Evolutionary conservation across 37 sponge, comb jelly and placozoan species (phyloP).

Genomic region (Geodia barretti): DNA sequence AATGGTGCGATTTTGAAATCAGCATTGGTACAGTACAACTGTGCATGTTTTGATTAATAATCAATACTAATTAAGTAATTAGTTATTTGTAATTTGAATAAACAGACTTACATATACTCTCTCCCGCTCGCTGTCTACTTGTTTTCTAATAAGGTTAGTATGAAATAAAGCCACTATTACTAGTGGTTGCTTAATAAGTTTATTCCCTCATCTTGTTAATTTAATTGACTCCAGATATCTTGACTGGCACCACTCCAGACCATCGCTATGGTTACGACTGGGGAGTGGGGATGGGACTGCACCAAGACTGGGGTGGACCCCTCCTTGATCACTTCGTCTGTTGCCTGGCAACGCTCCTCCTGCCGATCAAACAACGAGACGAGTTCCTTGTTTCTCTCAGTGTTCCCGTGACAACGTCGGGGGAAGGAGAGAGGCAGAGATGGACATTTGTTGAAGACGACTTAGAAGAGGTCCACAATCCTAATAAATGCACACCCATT

Average conservation of each 20-base stretch:
- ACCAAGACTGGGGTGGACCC: constrained; percentile 81
- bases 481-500: too few relatives aligned
- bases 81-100: too few relatives aligned
- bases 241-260: constrained; percentile 1
- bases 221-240: not conserved
- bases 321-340: constrained; percentile 84
- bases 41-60: too few relatives aligned
- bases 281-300: constrained; percentile 65
- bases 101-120: not conserved
- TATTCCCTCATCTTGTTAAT: not conserved
- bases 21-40: too few relatives aligned
- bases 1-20: too few relatives aligned
- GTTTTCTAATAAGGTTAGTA: not conserved
- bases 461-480: constrained; percentile 64
- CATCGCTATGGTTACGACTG: constrained; percentile 13
- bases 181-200: not conserved
- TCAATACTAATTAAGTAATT: too few relatives aligned
- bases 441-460: constrained; percentile 69
- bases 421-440: not conserved
- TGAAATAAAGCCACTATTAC: not conserved
- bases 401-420: constrained; percentile 3
- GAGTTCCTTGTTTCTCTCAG: constrained; percentile 54
- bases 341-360: constrained; percentile 70
- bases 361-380: constrained; percentile 87
- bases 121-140: not conserved